Conservation (phyloP, 2,113 vertebrate genomes). For the Spizaetus ornatus region DNA sequence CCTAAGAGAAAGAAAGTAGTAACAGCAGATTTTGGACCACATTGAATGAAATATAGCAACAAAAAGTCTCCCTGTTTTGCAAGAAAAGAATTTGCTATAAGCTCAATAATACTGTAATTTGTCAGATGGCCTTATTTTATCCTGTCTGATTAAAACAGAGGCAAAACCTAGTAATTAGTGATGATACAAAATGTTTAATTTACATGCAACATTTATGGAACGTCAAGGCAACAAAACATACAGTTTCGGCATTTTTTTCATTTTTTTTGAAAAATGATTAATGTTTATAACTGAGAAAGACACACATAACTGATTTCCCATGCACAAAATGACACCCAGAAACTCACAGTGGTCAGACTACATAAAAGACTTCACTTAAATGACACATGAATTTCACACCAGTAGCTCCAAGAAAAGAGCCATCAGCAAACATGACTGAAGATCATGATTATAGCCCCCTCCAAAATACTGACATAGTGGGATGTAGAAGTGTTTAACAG, state of each 20-base stretch:
- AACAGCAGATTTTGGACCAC: background rate
- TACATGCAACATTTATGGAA: slow-evolving; percentile 73
- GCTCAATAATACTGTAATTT: background rate
- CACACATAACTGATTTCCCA: slow-evolving; percentile 24
- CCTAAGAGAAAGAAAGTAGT: background rate
- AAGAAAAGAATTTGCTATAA: background rate
- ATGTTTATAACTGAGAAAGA: slow-evolving; percentile 54
- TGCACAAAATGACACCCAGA: slow-evolving; percentile 58
- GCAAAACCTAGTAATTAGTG: background rate
- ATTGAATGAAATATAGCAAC: background rate
- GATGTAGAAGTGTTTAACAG: slow-evolving; percentile 1
- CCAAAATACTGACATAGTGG: background rate
- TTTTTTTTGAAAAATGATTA: slow-evolving; percentile 1
- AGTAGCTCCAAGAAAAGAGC: slow-evolving; percentile 66
- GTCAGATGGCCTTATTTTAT: background rate
- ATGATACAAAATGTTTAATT: slow-evolving; percentile 78
- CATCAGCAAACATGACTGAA: slow-evolving; percentile 26
- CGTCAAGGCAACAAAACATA: slow-evolving; percentile 63
- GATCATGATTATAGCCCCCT: slow-evolving; percentile 15
- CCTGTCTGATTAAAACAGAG: background rate
- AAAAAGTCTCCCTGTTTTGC: background rate
- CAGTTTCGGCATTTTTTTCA: background rate
- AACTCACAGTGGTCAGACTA: slow-evolving; percentile 13
- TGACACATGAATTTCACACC: slow-evolving; percentile 7
- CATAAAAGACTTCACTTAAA: slow-evolving; percentile 46